A percentile compares a stretch with the other conserved stretches of the same genome.
Evolutionary conservation across 1,140 invertebrate genomes (phyloP).

Genomic region (Hyles euphorbiae): DNA sequence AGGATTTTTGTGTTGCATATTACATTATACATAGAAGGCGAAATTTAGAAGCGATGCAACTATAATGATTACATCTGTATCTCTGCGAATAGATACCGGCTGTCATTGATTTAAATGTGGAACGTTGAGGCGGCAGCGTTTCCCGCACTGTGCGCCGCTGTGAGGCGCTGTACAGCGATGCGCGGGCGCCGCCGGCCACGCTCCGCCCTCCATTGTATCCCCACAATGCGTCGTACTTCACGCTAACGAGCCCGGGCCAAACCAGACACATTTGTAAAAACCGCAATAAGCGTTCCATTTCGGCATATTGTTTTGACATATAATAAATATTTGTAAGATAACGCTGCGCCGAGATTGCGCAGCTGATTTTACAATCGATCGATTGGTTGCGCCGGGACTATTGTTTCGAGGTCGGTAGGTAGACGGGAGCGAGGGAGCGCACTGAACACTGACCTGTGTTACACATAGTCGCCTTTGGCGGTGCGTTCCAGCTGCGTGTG

Average conservation of each 20-base stretch:
- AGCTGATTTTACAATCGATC: constrained; percentile 57
- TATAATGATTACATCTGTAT: background rate
- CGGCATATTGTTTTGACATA: constrained; percentile 75
- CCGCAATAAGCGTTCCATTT: constrained; percentile 69
- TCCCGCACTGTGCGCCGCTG: constrained; percentile 30
- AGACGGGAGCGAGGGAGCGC: constrained; percentile 13
- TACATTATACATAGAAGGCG: too few species aligned
- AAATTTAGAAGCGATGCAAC: too few species aligned
- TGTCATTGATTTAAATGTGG: constrained; percentile 51
- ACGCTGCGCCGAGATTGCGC: constrained; percentile 57
- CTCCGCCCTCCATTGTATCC: constrained; percentile 61
- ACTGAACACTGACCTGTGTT: constrained; percentile 39
- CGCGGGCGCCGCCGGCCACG: constrained; percentile 47
- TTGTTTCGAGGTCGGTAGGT: constrained; percentile 52
- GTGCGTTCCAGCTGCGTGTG: too few species aligned
- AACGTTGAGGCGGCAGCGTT: constrained; percentile 26
- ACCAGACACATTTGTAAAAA: constrained; percentile 73
- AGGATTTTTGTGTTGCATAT: too few species aligned
- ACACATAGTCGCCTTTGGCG: constrained; percentile 18
- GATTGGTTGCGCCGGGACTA: constrained; percentile 53
- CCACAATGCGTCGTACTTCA: constrained; percentile 71
- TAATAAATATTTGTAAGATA: constrained; percentile 75
- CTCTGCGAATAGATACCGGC: constrained; percentile 1
- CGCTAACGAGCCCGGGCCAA: constrained; percentile 67
- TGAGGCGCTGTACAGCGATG: too few species aligned